phyloP scores from a whole-genome alignment of 2,888 invertebrate species.

The Amphipyra berbera region DNA sequence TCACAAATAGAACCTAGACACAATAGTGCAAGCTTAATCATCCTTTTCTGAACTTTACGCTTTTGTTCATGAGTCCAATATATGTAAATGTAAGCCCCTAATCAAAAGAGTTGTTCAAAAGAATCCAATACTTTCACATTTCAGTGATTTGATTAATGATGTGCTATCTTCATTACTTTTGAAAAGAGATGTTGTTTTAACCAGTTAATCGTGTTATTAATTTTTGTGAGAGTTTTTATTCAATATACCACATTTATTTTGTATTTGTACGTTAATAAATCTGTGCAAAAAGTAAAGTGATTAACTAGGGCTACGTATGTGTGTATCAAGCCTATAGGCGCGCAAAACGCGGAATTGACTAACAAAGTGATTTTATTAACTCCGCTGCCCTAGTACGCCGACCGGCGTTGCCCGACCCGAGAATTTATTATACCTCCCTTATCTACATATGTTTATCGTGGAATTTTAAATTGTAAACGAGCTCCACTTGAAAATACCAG shows the following conservation, averaged over 20 bases:
- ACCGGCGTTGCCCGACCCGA: slow-evolving; percentile 67
- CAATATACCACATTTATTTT: slow-evolving; percentile 33
- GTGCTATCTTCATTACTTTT: slow-evolving; percentile 26
- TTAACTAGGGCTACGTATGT: slow-evolving; percentile 21
- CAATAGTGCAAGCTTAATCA: slow-evolving; percentile 21
- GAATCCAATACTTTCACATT: slow-evolving; percentile 39
- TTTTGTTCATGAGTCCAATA: slow-evolving; percentile 23
- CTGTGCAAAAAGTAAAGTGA: slow-evolving; percentile 40
- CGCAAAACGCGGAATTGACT: slow-evolving; percentile 69
- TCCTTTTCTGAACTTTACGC: slow-evolving; percentile 14
- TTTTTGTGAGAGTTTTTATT: slow-evolving; percentile 37
- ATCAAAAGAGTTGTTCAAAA: slow-evolving; percentile 24
- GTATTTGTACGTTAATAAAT: slow-evolving; percentile 39
- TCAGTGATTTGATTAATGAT: slow-evolving; percentile 48
- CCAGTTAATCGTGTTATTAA: slow-evolving; percentile 31
- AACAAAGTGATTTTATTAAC: slow-evolving; percentile 81
- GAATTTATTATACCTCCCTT: slow-evolving; percentile 81
- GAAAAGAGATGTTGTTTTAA: slow-evolving; percentile 34
- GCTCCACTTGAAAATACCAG: slow-evolving; percentile 76
- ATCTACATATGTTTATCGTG: slow-evolving; percentile 86
- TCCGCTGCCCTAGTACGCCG: slow-evolving; percentile 63
- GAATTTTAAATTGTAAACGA: slow-evolving; percentile 87
- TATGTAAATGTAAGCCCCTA: slow-evolving; percentile 27
- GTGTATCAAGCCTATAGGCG: slow-evolving; percentile 34
- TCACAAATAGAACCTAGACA: slow-evolving; percentile 21